Base-by-base conservation (phyloP, 2,888 invertebrate genomes). In the Drosophila nr. medialis region DNA sequence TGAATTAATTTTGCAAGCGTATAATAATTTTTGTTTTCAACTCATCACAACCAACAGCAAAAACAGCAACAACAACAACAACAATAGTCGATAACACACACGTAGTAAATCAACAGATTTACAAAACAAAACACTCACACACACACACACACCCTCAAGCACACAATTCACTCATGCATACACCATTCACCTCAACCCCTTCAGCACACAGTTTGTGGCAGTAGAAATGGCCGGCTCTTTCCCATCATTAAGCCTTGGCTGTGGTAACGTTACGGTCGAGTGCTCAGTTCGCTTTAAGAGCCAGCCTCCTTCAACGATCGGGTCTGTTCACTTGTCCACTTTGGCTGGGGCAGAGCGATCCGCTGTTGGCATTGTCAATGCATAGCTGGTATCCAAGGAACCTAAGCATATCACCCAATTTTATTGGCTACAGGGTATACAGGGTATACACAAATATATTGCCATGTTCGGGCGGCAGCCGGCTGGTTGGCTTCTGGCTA, bases 1-100 rank as follows among this genome's bases (percentile, higher is more conserved):
- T 87, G 86, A 88, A 86, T 86, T 85, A 76, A 89, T 86, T 86
- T 87, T 78, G 83, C 88, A 76, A 87, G 82, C 87, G 80, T 75
- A 86, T 79, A 77, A 85, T 83, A 85, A 77, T 89, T 77, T 74
- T 76, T 83, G 85, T 86, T 86, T 82, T 67, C 85, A 85, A 74
- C 81, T 83, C 87, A 86, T 76, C 89, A 75, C 45, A 66, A 67
- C 45, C 27, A 59, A 32, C 79, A 72, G 32, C 51, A 71, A 32
- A 75, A 72, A 48, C 51, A 71, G 34, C 29, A 59, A 63, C 49
- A 63, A 51, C 36, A 66, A 59, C 36, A 30, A 63, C 50, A 68
- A 64, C 68, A 68, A 64, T 60, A 64, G 59, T 66, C 66, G 59
- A 53, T 51, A 32, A 49, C 70, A 42, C 53, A 45, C 45, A 45